Evolutionary conservation across 2,797 vertebrate genomes (phyloP), one percentile per base, ranked within the genome.

Genomic region (Meriones psammophilus): DNA sequence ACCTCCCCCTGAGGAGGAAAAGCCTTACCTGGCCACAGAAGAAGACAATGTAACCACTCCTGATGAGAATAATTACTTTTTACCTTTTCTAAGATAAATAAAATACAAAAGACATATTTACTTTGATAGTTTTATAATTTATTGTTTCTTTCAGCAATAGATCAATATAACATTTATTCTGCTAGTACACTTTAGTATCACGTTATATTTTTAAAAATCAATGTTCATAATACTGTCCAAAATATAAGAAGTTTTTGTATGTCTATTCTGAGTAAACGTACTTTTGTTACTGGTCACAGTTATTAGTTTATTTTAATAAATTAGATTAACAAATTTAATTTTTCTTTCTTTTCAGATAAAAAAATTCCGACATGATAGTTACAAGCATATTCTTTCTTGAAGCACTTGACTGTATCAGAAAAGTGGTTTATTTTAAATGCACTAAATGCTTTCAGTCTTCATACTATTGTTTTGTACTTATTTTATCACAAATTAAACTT

Each of bases 81-180:
- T 89, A 28, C 66, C 81, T 95, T 89, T 64, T 8, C 5, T 79
- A 80, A 92, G n/a, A 80, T 86, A 88, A 85, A 85, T 80, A 89
- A 85, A 56, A 46, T 26, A 39, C 1, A 15, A 5, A 92, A 4
- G 42, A 76, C 60, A 50, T 17, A 76, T 80, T 89, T 79, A 58
- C 50, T 50, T 66, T 66, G 20, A 66, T 62, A 46, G 4, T 1
- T 7, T 81, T 9, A n/a, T 90, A 79, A 33, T 77, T 46, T 33
- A 4, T 81, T 90, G 66, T 60, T 77, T 64, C 42, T 92, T 91
- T 20, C 30, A 58, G 26, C 60, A 1, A 88, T 1, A 69, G 64
- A 73, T 56, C 56, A 54, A 42, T 36, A 22, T 36, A 87, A 17
- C 13, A 12, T 87, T 87, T 87, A 1, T 71, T 56, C 84, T 54